phyloP scores from a whole-genome alignment of 1,140 invertebrate species.

The Lepidurus apus region DNA sequence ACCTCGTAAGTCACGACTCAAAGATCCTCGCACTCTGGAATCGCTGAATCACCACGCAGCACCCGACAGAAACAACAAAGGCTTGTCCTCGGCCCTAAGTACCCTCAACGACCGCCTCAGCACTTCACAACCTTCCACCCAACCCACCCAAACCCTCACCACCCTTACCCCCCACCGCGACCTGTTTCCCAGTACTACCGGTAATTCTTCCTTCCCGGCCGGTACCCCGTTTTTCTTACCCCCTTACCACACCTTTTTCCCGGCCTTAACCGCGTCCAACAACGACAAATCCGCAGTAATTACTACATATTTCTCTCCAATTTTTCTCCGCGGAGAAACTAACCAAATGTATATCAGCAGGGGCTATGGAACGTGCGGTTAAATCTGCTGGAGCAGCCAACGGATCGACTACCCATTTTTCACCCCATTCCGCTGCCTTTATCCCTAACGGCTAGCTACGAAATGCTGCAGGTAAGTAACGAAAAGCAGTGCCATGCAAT shows the following conservation, averaged over 20 bases:
- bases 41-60: not conserved
- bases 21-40: constrained; percentile 27
- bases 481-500: too few species aligned
- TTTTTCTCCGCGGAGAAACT: not conserved
- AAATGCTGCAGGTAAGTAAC: constrained; percentile 63
- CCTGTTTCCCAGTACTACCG: constrained; percentile 33
- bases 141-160: constrained; percentile 30
- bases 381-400: not conserved
- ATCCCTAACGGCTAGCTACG: constrained; percentile 63
- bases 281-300: not conserved
- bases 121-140: not conserved
- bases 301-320: constrained; percentile 27
- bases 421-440: constrained; percentile 46
- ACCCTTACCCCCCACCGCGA: constrained; percentile 31
- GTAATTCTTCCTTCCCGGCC: constrained; percentile 37
- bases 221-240: constrained; percentile 26
- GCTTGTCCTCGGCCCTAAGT: not conserved
- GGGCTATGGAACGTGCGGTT: not conserved
- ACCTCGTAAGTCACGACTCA: constrained; percentile 49
- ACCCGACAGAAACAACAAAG: constrained; percentile 34
- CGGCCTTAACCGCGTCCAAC: constrained; percentile 13
- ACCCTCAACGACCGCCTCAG: constrained; percentile 5
- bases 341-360: not conserved
- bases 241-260: not conserved
- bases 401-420: constrained; percentile 10